Evolutionary conservation across 2,113 vertebrate species (phyloP), one percentile per base, ranked within the genome.

Genomic region (Lampris incognitus): DNA sequence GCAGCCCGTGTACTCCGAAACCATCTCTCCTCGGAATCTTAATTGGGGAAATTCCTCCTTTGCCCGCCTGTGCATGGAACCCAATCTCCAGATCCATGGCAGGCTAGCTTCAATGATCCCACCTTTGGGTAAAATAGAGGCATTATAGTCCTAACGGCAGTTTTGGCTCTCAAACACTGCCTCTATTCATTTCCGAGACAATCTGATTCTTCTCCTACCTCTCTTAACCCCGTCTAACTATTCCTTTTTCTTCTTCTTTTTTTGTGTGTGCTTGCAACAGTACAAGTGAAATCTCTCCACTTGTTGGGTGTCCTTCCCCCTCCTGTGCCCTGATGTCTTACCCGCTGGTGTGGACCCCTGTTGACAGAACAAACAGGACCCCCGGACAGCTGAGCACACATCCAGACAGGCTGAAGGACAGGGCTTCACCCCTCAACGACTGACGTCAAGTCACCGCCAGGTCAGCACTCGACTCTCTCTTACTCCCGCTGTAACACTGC

Each of bases 1-100:
- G 65, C 73, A 80, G 49, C 24, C 36, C 65, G 84, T 82, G 67
- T 76, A 69, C 61, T 77, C 74, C 88, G 81, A 88, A 89, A 63
- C 78, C 85, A 84, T 94, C 93, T 93, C 85, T 94, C 92, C 69
- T 92, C 92, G 71, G 73, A 72, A 70, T 73, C 86, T 87, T 94
- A 91, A 94, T 94, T 91, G 90, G 85, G 64, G 60, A 93, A 91
- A 94, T 95, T 95, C 94, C 89, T 92, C 68, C 69, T 58, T 24
- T 84, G 81, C 72, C 72, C 92, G 71, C 85, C 74, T 83, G 82
- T 77, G 76, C 74, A 76, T 83, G 93, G 83, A 93, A 94, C 87
- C 83, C 79, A 90, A 94, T 94, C 91, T 92, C 81, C 85, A 72
- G 51, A 55, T 69, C 77, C 77, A 65, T 67, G 72, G 84, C 75